Evolutionary conservation across 2,888 invertebrate genomes (phyloP), one percentile per base, ranked within the genome.

Genomic region (Dusona sp.): DNA sequence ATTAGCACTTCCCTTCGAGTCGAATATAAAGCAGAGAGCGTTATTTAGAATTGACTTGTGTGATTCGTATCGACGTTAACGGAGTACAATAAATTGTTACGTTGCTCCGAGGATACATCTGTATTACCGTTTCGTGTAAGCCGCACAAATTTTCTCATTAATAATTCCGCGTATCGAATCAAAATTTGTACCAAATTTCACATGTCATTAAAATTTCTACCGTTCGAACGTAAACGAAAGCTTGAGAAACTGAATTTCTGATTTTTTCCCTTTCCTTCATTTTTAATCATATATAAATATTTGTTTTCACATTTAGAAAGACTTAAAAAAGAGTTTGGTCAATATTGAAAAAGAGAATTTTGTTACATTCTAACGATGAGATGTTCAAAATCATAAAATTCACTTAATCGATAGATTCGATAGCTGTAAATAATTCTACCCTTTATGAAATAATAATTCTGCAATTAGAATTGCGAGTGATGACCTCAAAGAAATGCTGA

Each of bases 21-120:
- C 70, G 22, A 74, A 45, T 29, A 68, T 29, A 11, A 16, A 29
- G 61, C 68, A 29, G 16, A 29, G 54, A 45, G 61, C 61, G 73
- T 67, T 68, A 73, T 78, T 82, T 78, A 74, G 78, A 78, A 64
- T 42, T 45, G 67, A 33, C 51, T 54, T 48, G 29, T 33, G 74
- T 73, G 68, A 38, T 65, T 61, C 64, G 70, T 78, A 65, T 83
- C 79, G 19, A 68, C 74, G 78, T 77, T 65, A 67, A 79, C 42
- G 57, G n/a, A 57, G 45, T 29, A 61, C 67, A 38, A 83, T 86
- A 75, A 79, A 86, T 83, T 29, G 45, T 42, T 42, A 57, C 79
- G 68, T 51, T 79, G 57, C 48, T 70, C 61, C 81, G 64, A 38
- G 25, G 61, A 61, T 79, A 61, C 29, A 48, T 79, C n/a, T 42